Evolutionary conservation across 2,113 vertebrate genomes (phyloP).

Genomic region (Seriola rivoliana): DNA sequence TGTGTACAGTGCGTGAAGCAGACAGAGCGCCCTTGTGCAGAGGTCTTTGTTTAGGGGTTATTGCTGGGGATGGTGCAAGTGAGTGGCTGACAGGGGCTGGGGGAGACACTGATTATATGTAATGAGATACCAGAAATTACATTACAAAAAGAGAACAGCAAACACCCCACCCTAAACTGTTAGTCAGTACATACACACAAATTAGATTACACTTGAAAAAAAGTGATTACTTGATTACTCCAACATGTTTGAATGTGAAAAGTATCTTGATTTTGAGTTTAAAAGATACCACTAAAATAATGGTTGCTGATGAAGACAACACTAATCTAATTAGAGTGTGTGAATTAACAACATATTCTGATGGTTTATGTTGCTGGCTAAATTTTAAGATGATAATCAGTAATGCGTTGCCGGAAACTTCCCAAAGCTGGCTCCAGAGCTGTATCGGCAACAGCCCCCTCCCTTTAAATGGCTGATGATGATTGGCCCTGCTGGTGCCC

Average conservation of each 20-base stretch:
- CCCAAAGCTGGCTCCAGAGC: constrained; percentile 31
- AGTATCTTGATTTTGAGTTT: constrained; percentile 46
- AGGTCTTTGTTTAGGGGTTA: constrained; percentile 63
- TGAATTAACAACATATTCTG: constrained; percentile 49
- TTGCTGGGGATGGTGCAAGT: constrained; percentile 9
- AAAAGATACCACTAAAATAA: constrained; percentile 7
- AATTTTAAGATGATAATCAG: constrained; percentile 48
- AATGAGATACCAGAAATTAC: constrained; percentile 66
- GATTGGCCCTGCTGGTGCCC: constrained; percentile 41
- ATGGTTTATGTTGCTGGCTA: constrained; percentile 29
- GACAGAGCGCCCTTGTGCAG: constrained; percentile 41
- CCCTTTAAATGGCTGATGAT: constrained; percentile 20
- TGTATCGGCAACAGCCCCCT: constrained; percentile 20
- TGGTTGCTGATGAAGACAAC: not conserved
- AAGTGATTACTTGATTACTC: constrained; percentile 25
- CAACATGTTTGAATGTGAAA: constrained; percentile 35
- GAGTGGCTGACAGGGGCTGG: constrained; percentile 18
- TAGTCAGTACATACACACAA: constrained; percentile 9
- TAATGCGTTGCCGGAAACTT: constrained; percentile 30
- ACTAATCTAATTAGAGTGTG: constrained; percentile 31
- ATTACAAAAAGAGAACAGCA: constrained; percentile 40
- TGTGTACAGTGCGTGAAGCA: constrained; percentile 16
- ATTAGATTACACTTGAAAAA: constrained; percentile 34
- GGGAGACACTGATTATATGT: constrained; percentile 62
- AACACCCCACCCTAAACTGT: constrained; percentile 12